Base-by-base conservation (phyloP, 2,888 invertebrate genomes). In the Gibbula magus region DNA sequence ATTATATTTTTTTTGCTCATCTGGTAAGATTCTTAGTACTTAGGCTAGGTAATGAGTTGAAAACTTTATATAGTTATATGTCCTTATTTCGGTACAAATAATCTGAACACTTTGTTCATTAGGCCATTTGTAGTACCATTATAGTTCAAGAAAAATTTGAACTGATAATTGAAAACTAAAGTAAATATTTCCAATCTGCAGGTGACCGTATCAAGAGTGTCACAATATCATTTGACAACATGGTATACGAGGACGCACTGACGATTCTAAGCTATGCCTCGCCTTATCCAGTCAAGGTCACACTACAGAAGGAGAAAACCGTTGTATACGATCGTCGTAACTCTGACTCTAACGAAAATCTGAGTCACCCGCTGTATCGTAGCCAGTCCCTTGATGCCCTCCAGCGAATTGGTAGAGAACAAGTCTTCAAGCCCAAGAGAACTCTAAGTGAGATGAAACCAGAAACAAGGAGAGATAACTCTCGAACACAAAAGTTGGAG, bases 191-290 rank as follows among this genome's bases (percentile, higher is more conserved):
- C 29, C 29, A 29, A 13, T 67, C 32, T 89, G 52, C 94, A 97
- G 97, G 97, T 83, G 98, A 98, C 93, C 95, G 96, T 85, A 97
- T 98, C 86, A 95, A 96, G 86, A 96, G 96, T 86, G 95, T 98
- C 82, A 96, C 96, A 77, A 96, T 98, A 77, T 96, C 96, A 90
- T 97, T 97, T 92, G 95, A 96, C 78, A 96, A 96, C 84, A 97
- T 97, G 93, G 97, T 97, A 0, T 95, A 96, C 90, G 97, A 97
- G 91, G 98, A 98, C 90, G 98, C 98, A 0, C 94, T 97, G 77
- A 96, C 96, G 1, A 96, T 98, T 83, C 93, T 98, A 61, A 97
- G 97, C 83, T 96, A 97, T 85, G 97, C 97, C 7, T 97, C 97
- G 54, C 97, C 98, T 0, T 98, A 98, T 91, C 92, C 92, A 4